Conservation (phyloP, 2,888 invertebrate genomes). For the Lasioglossum villosulum region DNA sequence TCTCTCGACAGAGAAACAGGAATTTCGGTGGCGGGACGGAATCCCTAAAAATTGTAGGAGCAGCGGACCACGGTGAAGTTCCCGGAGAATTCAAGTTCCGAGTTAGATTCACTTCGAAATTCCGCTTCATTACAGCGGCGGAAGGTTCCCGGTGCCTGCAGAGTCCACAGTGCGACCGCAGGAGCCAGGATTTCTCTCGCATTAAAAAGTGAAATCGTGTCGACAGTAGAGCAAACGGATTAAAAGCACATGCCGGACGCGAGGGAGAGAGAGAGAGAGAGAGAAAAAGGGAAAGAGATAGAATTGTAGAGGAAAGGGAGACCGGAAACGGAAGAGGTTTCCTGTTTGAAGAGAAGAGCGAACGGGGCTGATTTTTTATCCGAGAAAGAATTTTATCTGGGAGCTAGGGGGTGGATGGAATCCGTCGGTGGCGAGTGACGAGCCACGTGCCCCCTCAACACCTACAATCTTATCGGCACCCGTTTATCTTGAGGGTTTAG, state of each 20-base stretch:
- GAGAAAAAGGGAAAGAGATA: no score
- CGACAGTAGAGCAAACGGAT: conserved; percentile 28
- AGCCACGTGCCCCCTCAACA: conserved; percentile 54
- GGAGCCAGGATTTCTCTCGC: conserved; percentile 30
- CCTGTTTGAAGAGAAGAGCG: conserved; percentile 17
- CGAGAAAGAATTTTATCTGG: background rate
- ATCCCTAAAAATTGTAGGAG: background rate
- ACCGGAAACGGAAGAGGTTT: conserved; percentile 5
- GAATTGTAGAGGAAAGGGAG: background rate
- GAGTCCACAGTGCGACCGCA: conserved; percentile 10
- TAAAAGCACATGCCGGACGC: conserved; percentile 26
- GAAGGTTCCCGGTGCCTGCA: background rate
- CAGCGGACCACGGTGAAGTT: background rate
- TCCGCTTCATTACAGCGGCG: background rate
- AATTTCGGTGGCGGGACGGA: background rate
- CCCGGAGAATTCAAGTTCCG: background rate
- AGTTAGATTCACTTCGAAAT: background rate
- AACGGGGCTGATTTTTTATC: conserved; percentile 35
- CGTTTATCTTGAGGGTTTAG: conserved; percentile 30
- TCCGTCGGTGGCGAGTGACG: conserved; percentile 49
- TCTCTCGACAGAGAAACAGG: background rate
- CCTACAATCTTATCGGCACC: conserved; percentile 32
- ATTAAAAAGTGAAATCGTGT: conserved; percentile 22
- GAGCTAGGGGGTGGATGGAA: conserved; percentile 24
- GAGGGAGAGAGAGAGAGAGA: background rate